Evolutionary conservation across 2,797 vertebrate genomes (phyloP).

Genomic region (Streptopelia turtur): DNA sequence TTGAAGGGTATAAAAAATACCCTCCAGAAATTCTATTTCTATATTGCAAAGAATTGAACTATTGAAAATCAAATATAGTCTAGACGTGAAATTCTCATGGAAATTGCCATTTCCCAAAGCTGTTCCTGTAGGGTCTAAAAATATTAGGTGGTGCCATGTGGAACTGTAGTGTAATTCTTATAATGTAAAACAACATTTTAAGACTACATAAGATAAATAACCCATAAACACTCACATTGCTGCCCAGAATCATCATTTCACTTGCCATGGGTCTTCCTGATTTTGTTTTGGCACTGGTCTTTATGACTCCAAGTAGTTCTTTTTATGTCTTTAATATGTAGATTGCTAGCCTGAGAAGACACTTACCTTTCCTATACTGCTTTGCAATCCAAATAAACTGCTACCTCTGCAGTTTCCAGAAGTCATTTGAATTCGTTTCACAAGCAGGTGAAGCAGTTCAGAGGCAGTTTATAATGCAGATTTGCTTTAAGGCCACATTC

Average conservation of each 20-base stretch:
- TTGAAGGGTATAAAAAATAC: conserved; percentile 4
- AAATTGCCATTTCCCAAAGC: conserved; percentile 21
- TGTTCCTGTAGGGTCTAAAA: conserved; percentile 11
- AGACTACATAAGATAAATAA: conserved; percentile 8
- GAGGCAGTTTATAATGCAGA: conserved; percentile 31
- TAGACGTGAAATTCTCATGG: background rate
- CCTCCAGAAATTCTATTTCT: conserved; percentile 33
- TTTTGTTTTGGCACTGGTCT: background rate
- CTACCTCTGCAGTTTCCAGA: conserved; percentile 20
- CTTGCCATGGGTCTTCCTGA: background rate
- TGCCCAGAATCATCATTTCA: background rate
- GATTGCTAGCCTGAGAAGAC: conserved; percentile 40
- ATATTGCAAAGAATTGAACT: conserved; percentile 25
- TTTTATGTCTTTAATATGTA: conserved; percentile 55
- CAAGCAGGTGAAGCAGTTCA: conserved; percentile 38
- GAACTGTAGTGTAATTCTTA: background rate
- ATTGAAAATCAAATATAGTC: background rate
- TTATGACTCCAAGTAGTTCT: background rate
- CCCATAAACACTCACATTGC: background rate
- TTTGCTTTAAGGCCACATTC: conserved; percentile 3
- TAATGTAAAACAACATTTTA: background rate
- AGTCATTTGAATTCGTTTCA: conserved; percentile 25
- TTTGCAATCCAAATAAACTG: conserved; percentile 63
- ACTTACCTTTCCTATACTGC: background rate
- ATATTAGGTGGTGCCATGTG: background rate